These are phyloP conservation scores for Leptura quadrifasciata DNA, from an alignment of 2,888 invertebrate species.

Conservation along the genomic window DNA sequence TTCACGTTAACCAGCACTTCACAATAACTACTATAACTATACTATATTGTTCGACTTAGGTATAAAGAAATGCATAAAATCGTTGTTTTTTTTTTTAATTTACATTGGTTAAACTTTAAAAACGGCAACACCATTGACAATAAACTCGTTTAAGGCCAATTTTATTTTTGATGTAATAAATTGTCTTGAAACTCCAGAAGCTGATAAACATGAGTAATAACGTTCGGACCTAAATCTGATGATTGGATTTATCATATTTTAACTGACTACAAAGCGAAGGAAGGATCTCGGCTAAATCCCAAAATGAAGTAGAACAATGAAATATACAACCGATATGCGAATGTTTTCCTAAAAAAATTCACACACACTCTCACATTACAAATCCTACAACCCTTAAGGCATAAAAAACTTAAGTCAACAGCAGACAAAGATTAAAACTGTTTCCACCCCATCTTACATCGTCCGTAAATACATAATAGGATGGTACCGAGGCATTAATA, in stretches of 20 bases:
- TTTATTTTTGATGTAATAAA: too few relatives aligned
- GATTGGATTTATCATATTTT: neutral
- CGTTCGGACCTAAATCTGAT: neutral
- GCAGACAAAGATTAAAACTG: conserved; percentile 48
- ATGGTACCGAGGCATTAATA: conserved; percentile 54
- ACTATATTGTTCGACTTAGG: too few relatives aligned
- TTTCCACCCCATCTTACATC: conserved; percentile 50
- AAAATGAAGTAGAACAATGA: neutral
- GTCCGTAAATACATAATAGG: conserved; percentile 55
- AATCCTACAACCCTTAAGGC: conserved; percentile 52
- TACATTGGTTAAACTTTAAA: too few relatives aligned
- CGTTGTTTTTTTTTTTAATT: too few relatives aligned
- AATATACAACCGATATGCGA: conserved; percentile 33
- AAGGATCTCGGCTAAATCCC: neutral
- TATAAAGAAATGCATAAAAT: too few relatives aligned
- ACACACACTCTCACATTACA: conserved; percentile 49
- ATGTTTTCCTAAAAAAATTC: conserved; percentile 50
- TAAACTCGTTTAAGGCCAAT: too few relatives aligned
- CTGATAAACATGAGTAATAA: neutral
- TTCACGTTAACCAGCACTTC: too few relatives aligned
- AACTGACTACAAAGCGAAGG: neutral
- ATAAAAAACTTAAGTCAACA: conserved; percentile 53
- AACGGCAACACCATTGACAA: too few relatives aligned
- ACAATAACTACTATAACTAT: too few relatives aligned
- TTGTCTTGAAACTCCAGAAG: neutral